Conservation (phyloP, 2,888 invertebrate genomes). For the Graphium colonna region DNA sequence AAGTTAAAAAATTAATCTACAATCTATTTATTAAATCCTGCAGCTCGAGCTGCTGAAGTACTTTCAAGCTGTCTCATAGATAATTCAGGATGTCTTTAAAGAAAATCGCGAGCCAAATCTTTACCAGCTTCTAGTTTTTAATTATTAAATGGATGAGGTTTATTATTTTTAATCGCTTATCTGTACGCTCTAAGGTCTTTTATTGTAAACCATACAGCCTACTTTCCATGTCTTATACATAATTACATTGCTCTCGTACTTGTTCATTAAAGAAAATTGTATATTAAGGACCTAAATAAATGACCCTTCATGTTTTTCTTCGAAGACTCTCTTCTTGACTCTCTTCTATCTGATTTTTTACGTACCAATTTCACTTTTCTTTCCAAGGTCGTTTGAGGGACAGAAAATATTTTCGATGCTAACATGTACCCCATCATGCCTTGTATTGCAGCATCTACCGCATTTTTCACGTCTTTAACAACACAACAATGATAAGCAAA, state of each 20-base stretch:
- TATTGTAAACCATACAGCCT: no score
- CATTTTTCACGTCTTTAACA: conserved; percentile 8
- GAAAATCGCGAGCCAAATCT: conserved; percentile 38
- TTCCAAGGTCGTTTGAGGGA: conserved; percentile 13
- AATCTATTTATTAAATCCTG: conserved; percentile 39
- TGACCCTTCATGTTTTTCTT: no score
- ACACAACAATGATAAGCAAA: no score
- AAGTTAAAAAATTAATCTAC: conserved; percentile 29
- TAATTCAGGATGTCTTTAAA: conserved; percentile 29
- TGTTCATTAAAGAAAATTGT: no score
- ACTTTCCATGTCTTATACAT: no score
- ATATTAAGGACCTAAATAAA: no score
- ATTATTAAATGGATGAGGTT: conserved; percentile 34
- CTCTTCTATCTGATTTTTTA: no score
- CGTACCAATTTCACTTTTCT: no score
- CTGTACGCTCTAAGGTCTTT: no score
- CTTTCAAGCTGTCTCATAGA: conserved; percentile 29
- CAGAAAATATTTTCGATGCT: conserved; percentile 7
- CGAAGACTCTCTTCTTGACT: no score
- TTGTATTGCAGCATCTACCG: not conserved
- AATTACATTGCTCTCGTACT: no score
- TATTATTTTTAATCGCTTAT: no score
- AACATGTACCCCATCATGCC: conserved; percentile 2
- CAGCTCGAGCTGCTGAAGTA: conserved; percentile 38
- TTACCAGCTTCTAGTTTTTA: conserved; percentile 35